phyloP scores from a whole-genome alignment of 2,888 invertebrate genomes.

The Cephus pulcher region DNA sequence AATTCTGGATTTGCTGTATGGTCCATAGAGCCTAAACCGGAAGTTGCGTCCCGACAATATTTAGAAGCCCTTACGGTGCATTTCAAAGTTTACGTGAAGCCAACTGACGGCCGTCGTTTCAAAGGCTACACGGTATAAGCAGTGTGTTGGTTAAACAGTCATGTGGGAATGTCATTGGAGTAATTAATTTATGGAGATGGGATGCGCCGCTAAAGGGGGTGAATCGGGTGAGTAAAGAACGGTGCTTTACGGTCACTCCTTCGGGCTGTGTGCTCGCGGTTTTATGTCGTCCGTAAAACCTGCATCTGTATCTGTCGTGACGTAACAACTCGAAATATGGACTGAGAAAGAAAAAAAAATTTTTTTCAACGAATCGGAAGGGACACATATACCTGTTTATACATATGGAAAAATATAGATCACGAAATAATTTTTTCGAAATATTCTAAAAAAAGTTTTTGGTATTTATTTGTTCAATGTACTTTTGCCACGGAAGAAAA shows the following conservation, averaged over 20 bases:
- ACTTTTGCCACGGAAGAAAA: not conserved
- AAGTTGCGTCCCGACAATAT: not conserved
- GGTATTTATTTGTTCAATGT: not conserved
- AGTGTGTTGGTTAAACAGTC: not conserved
- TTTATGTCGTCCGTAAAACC: not conserved
- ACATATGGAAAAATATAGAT: not conserved
- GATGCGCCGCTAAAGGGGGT: not conserved
- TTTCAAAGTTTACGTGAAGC: not conserved
- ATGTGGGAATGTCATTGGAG: not conserved
- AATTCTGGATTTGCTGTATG: not conserved
- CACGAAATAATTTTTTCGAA: not conserved
- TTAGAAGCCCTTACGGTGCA: not conserved
- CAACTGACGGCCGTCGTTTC: not conserved
- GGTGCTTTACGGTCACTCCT: not conserved
- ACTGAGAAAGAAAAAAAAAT: not conserved
- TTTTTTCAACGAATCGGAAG: not conserved
- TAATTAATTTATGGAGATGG: slow-evolving; percentile 4
- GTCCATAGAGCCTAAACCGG: not conserved
- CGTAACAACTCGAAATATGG: not conserved
- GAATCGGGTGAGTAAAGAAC: not conserved
- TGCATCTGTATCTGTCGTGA: not conserved
- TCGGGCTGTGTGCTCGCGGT: not conserved
- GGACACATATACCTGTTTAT: not conserved
- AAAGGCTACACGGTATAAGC: not conserved
- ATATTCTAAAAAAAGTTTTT: too few species aligned